Evolutionary conservation across 2,113 vertebrate genomes (phyloP).

Genomic region (Megaptera novaeangliae): DNA sequence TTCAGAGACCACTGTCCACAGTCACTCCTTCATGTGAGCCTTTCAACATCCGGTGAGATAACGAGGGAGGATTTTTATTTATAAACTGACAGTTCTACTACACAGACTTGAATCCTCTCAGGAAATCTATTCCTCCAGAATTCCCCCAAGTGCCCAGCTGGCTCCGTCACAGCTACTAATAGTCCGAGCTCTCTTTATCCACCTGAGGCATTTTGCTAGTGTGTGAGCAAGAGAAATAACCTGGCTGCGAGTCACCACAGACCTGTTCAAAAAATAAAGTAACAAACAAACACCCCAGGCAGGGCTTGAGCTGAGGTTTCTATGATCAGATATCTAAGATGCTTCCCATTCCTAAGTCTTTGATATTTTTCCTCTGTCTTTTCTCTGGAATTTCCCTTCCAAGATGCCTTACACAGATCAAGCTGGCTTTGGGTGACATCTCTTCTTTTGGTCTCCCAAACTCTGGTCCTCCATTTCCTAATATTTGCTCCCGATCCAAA

Average conservation of each 20-base stretch:
- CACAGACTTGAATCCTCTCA: neutral
- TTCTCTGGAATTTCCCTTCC: slow-evolving; percentile 9
- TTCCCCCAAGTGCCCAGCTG: neutral
- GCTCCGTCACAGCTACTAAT: neutral
- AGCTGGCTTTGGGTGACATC: neutral
- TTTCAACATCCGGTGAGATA: neutral
- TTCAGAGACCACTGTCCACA: neutral
- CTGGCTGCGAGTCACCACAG: neutral
- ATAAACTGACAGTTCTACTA: neutral
- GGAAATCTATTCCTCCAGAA: neutral
- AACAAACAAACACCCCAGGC: neutral
- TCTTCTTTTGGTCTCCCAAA: neutral
- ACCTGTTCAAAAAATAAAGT: neutral
- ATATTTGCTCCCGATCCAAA: neutral
- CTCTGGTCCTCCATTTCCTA: neutral
- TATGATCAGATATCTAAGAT: neutral
- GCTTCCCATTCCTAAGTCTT: neutral
- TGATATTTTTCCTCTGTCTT: neutral
- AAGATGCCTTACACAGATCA: neutral
- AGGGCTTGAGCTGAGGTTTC: neutral
- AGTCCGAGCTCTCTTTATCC: neutral
- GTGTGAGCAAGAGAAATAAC: neutral
- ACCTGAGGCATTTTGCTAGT: neutral
- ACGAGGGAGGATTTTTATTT: neutral
- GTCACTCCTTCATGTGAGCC: neutral